Evolutionary conservation across 1,140 invertebrate species (phyloP).

Genomic region (Tetranychus urticae): DNA sequence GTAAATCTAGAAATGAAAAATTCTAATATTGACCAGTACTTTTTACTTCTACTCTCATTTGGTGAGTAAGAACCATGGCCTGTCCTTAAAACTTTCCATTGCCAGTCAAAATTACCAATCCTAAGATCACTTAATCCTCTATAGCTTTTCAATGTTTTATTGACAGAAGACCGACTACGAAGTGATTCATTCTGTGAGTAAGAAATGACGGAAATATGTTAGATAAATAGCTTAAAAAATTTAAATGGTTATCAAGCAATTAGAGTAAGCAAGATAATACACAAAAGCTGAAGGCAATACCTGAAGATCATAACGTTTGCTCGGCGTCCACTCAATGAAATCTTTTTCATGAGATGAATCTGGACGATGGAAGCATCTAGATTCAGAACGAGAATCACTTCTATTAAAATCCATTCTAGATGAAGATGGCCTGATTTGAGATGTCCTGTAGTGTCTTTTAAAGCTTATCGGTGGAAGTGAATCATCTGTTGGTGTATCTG

Average conservation of each 20-base stretch:
- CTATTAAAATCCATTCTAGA: background rate
- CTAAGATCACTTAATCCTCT: background rate
- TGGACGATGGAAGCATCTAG: background rate
- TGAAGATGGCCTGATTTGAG: too few relatives aligned
- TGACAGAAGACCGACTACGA: background rate
- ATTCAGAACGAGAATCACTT: background rate
- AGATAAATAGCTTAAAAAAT: too few relatives aligned
- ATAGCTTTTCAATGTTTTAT: background rate
- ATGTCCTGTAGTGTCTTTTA: too few relatives aligned
- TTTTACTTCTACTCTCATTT: background rate
- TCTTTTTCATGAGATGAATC: background rate
- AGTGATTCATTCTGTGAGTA: too few relatives aligned
- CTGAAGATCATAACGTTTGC: too few relatives aligned
- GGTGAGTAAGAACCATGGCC: background rate
- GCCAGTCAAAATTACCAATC: background rate
- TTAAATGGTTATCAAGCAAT: too few relatives aligned
- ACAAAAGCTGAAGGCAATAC: too few relatives aligned
- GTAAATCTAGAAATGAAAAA: background rate
- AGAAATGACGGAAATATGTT: too few relatives aligned
- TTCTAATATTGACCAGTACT: background rate
- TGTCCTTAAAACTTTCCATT: background rate
- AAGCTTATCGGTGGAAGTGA: too few relatives aligned
- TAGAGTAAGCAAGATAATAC: too few relatives aligned
- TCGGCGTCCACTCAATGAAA: background rate
- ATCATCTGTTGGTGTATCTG: too few relatives aligned